Evolutionary conservation across 2,113 vertebrate species (phyloP).

Genomic region (Rhynchomys soricoides): DNA sequence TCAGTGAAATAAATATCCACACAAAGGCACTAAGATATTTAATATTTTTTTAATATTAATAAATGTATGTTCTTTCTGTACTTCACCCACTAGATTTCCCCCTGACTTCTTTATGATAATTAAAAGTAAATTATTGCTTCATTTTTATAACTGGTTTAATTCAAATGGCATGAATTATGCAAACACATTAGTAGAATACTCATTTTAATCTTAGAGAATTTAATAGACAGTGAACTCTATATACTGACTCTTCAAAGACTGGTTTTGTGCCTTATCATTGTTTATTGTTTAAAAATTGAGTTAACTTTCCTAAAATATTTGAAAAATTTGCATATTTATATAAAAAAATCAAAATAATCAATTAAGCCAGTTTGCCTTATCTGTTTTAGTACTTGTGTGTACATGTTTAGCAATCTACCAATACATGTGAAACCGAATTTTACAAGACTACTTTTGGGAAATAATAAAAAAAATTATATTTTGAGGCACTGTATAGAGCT

Average conservation of each 20-base stretch:
- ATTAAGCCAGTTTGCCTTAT: not conserved
- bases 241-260: not conserved
- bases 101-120: slow-evolving; percentile 60
- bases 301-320: not conserved
- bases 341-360: not conserved
- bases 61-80: not conserved
- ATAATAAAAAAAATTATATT: not conserved
- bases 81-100: slow-evolving; percentile 54
- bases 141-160: slow-evolving; percentile 67
- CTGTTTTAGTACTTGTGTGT: not conserved
- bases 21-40: not conserved
- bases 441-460: not conserved
- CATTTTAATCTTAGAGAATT: slow-evolving; percentile 53
- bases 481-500: not conserved
- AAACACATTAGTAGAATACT: slow-evolving; percentile 63
- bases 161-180: slow-evolving; percentile 65
- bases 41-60: slow-evolving; percentile 61
- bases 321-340: not conserved
- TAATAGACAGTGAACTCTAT: slow-evolving; percentile 19
- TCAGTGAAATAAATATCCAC: not conserved
- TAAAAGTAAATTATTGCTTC: slow-evolving; percentile 60
- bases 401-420: fast-evolving
- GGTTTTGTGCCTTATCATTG: not conserved
- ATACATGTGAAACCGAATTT: not conserved
- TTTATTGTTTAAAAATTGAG: not conserved